Evolutionary conservation across 1,140 invertebrate genomes (phyloP), one percentile per base, ranked within the genome.

Genomic region (Phortica variegata): DNA sequence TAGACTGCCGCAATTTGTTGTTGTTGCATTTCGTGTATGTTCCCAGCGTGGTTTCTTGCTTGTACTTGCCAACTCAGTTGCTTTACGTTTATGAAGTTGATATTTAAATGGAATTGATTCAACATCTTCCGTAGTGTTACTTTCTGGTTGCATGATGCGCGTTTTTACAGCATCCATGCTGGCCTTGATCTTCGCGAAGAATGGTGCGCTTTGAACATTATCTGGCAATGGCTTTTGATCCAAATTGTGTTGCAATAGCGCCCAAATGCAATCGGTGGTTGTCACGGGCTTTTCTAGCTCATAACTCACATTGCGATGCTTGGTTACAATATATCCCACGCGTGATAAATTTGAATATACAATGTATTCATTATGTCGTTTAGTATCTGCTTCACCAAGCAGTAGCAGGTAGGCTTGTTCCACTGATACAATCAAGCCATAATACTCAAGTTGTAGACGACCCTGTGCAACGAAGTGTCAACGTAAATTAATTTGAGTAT

Each of bases 391-490:
- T 31, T 73, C 55, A 0, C 65, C 72, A 2, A 75, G 47, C 2
- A 75, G 39, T 10, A 75, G 16, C 1, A 60, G 36, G 37, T 75
- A 75, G 1, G 58, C 65, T 31, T 75, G 72, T 21, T 75, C 72
- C 9, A 75, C 37, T 0, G 72, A 73, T 4, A 73, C 50, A 15
- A 52, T 52, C n/a, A 36, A 38, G 3, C 42, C 47, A 15, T 47
- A 38, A 36, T 57, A 70, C 20, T 72, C 61, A 13, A 75, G 17
- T 33, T 75, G 72, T 0, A 75, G 44, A 2, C 72, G 72, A 15
- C 65, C 60, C 72, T 75, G 16, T 7, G 45, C 15, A 33, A 32
- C 15, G 0, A 10, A 7, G n/a, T n/a, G n/a, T n/a, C n/a, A n/a
- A n/a, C n/a, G n/a, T n/a, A n/a, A n/a, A n/a, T n/a, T n/a, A n/a